Conservation (phyloP, 2,113 vertebrate genomes). For the Dicerorhinus sumatrensis region DNA sequence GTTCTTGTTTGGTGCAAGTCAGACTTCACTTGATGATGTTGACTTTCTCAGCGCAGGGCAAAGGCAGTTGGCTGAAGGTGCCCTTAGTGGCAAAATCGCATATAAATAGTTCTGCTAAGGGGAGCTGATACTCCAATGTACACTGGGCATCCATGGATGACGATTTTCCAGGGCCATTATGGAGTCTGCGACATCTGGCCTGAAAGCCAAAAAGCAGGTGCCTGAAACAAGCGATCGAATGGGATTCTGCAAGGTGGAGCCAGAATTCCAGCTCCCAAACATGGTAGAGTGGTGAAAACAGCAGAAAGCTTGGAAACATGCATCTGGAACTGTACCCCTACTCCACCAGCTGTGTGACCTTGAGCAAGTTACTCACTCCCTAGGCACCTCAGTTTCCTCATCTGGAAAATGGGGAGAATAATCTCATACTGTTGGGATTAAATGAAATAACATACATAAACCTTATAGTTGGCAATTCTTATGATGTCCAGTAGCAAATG, state of each 20-base stretch:
- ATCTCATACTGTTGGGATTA: not conserved
- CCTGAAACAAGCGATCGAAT: not conserved
- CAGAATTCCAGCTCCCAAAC: not conserved
- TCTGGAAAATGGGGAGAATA: not conserved
- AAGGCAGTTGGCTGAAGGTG: conserved; percentile 81
- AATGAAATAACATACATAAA: not conserved
- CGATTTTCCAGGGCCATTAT: conserved; percentile 77
- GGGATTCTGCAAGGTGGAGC: not conserved
- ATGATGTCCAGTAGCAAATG: not conserved
- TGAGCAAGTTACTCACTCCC: not conserved
- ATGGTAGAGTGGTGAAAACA: not conserved
- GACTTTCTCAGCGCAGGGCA: conserved; percentile 88
- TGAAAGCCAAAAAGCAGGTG: not conserved
- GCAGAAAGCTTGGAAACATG: too few species aligned
- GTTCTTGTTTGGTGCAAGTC: conserved; percentile 88
- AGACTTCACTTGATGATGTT: conserved; percentile 89
- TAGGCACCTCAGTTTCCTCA: not conserved
- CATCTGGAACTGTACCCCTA: accelerated
- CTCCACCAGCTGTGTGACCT: not conserved
- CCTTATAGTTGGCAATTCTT: not conserved
- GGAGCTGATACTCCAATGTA: conserved; percentile 77
- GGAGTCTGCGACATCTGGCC: not conserved
- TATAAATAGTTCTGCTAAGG: conserved; percentile 84
- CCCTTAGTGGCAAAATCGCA: conserved; percentile 75
- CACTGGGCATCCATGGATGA: conserved; percentile 81